These are phyloP conservation scores for Cephus cinctus DNA, from an alignment of 1,140 invertebrate species.

Conservation along the genomic window DNA sequence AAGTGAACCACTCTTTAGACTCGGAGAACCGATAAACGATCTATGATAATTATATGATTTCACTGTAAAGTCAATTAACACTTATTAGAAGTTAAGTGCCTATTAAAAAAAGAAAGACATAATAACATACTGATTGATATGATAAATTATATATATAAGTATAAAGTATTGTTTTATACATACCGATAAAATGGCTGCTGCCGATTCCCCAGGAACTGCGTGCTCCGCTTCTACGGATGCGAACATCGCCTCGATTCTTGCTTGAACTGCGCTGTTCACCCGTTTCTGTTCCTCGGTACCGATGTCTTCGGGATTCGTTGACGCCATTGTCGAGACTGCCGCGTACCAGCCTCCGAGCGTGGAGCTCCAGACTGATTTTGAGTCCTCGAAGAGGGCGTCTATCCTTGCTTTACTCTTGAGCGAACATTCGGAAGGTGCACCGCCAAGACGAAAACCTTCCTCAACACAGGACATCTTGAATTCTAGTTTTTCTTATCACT, in stretches of 20 bases:
- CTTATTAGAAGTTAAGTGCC: neutral
- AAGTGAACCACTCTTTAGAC: too few relatives aligned
- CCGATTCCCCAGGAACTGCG: constrained; percentile 48
- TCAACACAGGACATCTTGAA: constrained; percentile 41
- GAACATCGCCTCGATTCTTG: constrained; percentile 83
- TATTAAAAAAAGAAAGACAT: neutral
- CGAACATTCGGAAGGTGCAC: constrained; percentile 47
- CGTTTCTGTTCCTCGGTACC: constrained; percentile 44
- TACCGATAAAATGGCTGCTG: constrained; percentile 52
- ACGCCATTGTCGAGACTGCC: constrained; percentile 25
- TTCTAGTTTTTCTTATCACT: constrained; percentile 6
- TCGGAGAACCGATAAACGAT: too few relatives aligned
- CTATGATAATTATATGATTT: too few relatives aligned
- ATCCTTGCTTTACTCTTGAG: constrained; percentile 60
- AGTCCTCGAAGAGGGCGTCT: constrained; percentile 79
- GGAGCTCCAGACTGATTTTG: constrained; percentile 46
- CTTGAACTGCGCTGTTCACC: constrained; percentile 76
- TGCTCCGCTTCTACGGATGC: constrained; percentile 72
- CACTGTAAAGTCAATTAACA: too few relatives aligned
- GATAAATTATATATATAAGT: neutral
- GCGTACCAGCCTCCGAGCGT: constrained; percentile 38
- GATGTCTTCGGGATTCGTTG: constrained; percentile 21
- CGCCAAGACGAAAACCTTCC: constrained; percentile 46
- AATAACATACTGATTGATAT: neutral
- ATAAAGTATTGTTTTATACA: neutral